A percentile compares a stretch with the other conserved stretches of the same genome.
Evolutionary conservation across 2,113 vertebrate genomes (phyloP).

Genomic region (Miniopterus natalensis): DNA sequence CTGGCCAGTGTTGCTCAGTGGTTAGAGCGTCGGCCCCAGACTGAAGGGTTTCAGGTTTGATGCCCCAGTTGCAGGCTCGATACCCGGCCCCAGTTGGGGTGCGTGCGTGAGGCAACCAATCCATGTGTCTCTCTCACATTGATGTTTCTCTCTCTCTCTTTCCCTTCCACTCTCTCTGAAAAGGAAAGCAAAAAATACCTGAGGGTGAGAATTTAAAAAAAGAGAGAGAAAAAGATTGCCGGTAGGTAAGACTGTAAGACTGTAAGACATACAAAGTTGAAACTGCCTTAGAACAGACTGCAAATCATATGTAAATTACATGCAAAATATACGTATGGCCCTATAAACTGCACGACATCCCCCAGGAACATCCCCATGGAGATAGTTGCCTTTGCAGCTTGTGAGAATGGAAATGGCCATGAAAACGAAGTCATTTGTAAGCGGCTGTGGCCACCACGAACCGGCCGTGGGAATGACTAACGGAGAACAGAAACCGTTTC

Average conservation of each 20-base stretch:
- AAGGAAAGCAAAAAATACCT: no score
- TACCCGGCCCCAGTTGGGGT: no score
- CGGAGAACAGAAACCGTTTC: slow-evolving; percentile 55
- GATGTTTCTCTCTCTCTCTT: no score
- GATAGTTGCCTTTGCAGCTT: slow-evolving; percentile 59
- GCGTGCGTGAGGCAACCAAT: no score
- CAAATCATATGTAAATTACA: slow-evolving; percentile 78
- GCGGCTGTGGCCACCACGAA: slow-evolving; percentile 62
- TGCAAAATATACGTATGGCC: slow-evolving; percentile 64
- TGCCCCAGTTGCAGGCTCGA: no score
- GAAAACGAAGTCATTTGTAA: slow-evolving; percentile 72
- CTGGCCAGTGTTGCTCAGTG: no score
- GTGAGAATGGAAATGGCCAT: slow-evolving; percentile 62
- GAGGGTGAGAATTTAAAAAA: no score
- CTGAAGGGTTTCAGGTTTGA: no score
- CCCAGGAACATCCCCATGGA: slow-evolving; percentile 70
- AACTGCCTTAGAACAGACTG: slow-evolving; percentile 66
- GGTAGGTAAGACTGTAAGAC: slow-evolving; percentile 33
- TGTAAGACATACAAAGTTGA: slow-evolving; percentile 23
- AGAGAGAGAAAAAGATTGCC: background rate
- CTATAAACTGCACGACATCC: slow-evolving; percentile 60
- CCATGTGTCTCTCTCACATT: no score
- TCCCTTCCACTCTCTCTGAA: no score
- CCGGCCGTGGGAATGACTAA: slow-evolving; percentile 71
- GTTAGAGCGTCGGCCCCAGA: no score